A percentile compares a stretch with the other conserved stretches of the same genome.
phyloP scores from a whole-genome alignment of 2,113 vertebrate species.

The Axis porcinus region DNA sequence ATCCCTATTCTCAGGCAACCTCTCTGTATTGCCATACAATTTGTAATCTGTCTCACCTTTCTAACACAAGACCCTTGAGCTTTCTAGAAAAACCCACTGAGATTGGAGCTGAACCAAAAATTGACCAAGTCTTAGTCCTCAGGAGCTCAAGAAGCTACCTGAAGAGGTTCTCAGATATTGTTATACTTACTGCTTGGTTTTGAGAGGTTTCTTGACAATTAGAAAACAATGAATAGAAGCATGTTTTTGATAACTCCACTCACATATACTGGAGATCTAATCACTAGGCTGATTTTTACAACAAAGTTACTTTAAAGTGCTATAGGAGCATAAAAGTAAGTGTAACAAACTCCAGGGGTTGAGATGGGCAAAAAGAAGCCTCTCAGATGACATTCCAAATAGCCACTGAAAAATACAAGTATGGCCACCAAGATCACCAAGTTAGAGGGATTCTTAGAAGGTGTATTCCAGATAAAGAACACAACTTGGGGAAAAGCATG shows the following conservation, averaged over 20 bases:
- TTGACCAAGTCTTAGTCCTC: not conserved
- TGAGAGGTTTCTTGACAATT: not conserved
- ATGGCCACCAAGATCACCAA: not conserved
- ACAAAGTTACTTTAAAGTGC: not conserved
- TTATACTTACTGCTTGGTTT: not conserved
- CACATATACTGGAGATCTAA: not conserved
- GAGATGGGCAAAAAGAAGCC: not conserved
- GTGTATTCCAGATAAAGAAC: not conserved
- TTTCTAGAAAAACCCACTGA: not conserved
- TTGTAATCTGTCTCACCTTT: not conserved
- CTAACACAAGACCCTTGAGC: not conserved
- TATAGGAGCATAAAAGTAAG: not conserved
- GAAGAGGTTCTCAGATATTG: not conserved
- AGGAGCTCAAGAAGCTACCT: not conserved
- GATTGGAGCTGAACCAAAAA: not conserved
- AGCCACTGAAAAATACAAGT: not conserved
- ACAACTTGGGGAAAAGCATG: not conserved
- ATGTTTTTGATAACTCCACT: not conserved
- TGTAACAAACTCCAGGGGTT: not conserved
- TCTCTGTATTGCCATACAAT: not conserved
- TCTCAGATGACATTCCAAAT: not conserved
- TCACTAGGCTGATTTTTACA: not conserved
- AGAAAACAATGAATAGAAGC: not conserved
- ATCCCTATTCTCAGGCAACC: rapidly evolving
- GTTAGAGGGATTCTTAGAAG: not conserved